Evolutionary conservation across 2,113 vertebrate genomes (phyloP).

Genomic region (Lepus americanus): DNA sequence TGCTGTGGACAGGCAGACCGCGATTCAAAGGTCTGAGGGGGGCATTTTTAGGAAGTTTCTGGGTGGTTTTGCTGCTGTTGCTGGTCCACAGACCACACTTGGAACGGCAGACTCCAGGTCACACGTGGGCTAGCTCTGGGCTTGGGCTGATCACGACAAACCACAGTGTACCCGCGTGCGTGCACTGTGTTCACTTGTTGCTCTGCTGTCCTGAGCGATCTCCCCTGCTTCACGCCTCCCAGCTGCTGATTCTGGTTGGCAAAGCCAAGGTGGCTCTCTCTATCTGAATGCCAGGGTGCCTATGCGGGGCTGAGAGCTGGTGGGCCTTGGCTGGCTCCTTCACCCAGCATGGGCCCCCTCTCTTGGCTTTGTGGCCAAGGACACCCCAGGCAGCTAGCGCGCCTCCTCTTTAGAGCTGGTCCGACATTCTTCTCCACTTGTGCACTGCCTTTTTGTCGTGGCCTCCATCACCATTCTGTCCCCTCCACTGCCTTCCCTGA

Average conservation of each 20-base stretch:
- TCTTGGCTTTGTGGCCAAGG: neutral
- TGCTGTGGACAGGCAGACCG: no score
- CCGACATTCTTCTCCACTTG: neutral
- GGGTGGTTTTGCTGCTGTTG: neutral
- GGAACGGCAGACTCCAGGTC: neutral
- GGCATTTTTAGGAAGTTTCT: neutral
- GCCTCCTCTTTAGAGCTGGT: neutral
- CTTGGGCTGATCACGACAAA: neutral
- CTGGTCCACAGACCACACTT: rapidly evolving
- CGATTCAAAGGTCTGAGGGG: neutral
- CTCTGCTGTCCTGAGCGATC: rapidly evolving
- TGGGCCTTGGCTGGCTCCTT: neutral
- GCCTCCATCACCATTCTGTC: neutral
- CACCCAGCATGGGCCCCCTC: neutral
- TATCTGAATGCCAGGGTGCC: neutral
- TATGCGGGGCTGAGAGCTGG: rapidly evolving
- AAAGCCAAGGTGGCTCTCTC: neutral
- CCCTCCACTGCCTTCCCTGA: neutral
- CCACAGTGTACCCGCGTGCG: rapidly evolving
- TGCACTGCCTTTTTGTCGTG: neutral
- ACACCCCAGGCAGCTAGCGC: no score
- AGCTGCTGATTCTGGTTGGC: neutral
- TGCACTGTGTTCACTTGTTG: rapidly evolving
- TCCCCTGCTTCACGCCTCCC: neutral
- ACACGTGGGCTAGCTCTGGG: rapidly evolving